Percentiles rank a stretch among this genome's conserved stretches.
Evolutionary conservation across 2,113 vertebrate genomes (phyloP).

Genomic region (Hydrolagus affinis): DNA sequence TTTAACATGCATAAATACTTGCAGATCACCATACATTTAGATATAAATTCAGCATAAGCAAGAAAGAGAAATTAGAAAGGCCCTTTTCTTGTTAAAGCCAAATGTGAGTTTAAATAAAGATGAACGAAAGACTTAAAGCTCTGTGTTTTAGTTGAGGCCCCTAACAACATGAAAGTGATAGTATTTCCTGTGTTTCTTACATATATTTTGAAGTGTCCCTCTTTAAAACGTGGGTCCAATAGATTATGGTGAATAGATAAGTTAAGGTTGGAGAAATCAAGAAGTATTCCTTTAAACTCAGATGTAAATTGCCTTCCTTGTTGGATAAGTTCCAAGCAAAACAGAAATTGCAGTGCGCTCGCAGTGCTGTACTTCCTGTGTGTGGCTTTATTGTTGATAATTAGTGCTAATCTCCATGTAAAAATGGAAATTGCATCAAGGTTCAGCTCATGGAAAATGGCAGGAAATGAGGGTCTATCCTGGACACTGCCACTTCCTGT

Average conservation of each 20-base stretch:
- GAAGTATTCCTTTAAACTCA: constrained; percentile 18
- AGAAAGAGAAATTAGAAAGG: not conserved
- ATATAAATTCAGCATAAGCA: not conserved
- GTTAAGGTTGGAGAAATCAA: constrained; percentile 13
- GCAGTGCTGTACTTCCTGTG: constrained; percentile 6
- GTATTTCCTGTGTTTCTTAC: constrained; percentile 8
- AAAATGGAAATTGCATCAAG: constrained; percentile 63
- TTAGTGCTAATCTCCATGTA: constrained; percentile 42
- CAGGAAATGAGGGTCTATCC: constrained; percentile 52
- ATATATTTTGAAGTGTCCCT: not conserved
- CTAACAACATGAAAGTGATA: constrained; percentile 30
- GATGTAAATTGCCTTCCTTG: not conserved
- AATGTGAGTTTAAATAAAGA: constrained; percentile 8
- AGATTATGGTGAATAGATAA: constrained; percentile 23
- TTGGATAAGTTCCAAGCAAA: not conserved
- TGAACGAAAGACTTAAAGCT: constrained; percentile 6
- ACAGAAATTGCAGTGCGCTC: constrained; percentile 12
- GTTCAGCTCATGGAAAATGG: constrained; percentile 57
- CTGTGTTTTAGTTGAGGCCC: not conserved
- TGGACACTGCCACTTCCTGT: constrained; percentile 59
- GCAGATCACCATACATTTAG: not conserved
- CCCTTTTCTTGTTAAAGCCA: constrained; percentile 1
- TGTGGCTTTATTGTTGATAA: constrained; percentile 24
- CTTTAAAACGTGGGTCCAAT: not conserved
- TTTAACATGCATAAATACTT: not conserved